Evolutionary conservation across 92 coral and sea anemone species (phyloP).

Genomic region (Zoanthus sansibaricus): DNA sequence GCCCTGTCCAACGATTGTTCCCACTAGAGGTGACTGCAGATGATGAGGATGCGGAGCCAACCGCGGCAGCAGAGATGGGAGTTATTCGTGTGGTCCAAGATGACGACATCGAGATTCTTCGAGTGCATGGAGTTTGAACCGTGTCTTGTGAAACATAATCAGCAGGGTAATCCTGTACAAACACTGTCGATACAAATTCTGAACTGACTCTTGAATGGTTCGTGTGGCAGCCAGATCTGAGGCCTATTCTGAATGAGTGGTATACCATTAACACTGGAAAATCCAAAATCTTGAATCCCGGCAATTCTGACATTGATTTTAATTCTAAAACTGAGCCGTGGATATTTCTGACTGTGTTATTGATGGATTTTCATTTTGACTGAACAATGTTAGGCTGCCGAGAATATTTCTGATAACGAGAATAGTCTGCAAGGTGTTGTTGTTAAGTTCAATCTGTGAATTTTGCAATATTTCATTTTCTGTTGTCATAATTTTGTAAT

Average conservation of each 20-base stretch:
- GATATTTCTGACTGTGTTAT: neutral
- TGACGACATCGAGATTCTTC: neutral
- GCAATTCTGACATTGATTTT: slow-evolving; percentile 6
- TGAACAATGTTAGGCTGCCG: neutral
- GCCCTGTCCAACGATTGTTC: slow-evolving; percentile 53
- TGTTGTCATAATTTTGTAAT: neutral
- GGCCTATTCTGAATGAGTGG: neutral
- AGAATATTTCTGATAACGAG: neutral
- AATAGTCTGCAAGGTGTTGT: slow-evolving; percentile 9
- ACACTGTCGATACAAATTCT: neutral
- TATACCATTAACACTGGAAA: slow-evolving; percentile 13
- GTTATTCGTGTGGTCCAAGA: slow-evolving; percentile 16
- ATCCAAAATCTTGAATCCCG: neutral
- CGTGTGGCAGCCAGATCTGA: neutral
- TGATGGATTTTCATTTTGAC: slow-evolving; percentile 1
- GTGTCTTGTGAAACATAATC: neutral
- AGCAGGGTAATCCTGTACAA: neutral
- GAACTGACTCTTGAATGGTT: slow-evolving; percentile 21
- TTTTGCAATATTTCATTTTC: neutral
- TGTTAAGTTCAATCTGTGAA: neutral
- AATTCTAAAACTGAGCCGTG: slow-evolving; percentile 1
- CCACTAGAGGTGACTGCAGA: slow-evolving; percentile 46
- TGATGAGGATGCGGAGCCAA: slow-evolving; percentile 5
- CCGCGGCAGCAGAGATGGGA: neutral
- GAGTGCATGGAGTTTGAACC: slow-evolving; percentile 20